Conservation (phyloP, 2,113 vertebrate species). For the Rattus rattus region DNA sequence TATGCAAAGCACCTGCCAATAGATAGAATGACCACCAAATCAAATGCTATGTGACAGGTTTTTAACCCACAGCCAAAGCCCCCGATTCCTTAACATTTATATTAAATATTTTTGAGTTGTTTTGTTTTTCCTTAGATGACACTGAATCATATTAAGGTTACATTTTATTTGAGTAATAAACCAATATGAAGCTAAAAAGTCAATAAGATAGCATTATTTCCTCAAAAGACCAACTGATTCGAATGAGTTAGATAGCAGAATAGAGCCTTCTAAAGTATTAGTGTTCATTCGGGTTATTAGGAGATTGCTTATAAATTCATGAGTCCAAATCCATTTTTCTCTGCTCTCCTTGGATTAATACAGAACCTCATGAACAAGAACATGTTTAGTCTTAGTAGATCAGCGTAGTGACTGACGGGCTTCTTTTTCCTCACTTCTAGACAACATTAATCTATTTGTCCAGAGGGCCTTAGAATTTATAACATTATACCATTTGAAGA, state of each 20-base stretch:
- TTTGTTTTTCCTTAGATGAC: neutral
- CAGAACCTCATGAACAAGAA: neutral
- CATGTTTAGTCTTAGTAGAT: neutral
- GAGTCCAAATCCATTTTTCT: neutral
- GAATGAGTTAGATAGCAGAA: slow-evolving; percentile 14
- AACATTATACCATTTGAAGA: neutral
- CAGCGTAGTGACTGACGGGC: neutral
- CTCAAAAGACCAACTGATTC: slow-evolving; percentile 20
- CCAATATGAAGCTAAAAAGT: slow-evolving; percentile 14
- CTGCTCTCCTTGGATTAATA: neutral
- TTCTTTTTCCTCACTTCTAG: neutral
- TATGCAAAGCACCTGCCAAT: slow-evolving; percentile 32
- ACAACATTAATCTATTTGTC: neutral
- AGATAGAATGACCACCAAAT: slow-evolving; percentile 39
- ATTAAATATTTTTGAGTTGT: slow-evolving; percentile 17
- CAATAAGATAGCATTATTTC: slow-evolving; percentile 3
- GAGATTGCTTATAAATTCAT: neutral
- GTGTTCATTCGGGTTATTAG: neutral
- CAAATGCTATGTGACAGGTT: neutral
- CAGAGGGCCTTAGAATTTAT: slow-evolving; percentile 1
- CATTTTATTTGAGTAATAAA: slow-evolving; percentile 16
- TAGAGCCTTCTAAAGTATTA: neutral
- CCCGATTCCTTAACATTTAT: slow-evolving; percentile 32
- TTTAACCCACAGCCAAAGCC: slow-evolving; percentile 21
- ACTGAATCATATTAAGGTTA: slow-evolving; percentile 11